phyloP scores from a whole-genome alignment of 2,797 vertebrate species.

The Sebastiscus albofasciatus region DNA sequence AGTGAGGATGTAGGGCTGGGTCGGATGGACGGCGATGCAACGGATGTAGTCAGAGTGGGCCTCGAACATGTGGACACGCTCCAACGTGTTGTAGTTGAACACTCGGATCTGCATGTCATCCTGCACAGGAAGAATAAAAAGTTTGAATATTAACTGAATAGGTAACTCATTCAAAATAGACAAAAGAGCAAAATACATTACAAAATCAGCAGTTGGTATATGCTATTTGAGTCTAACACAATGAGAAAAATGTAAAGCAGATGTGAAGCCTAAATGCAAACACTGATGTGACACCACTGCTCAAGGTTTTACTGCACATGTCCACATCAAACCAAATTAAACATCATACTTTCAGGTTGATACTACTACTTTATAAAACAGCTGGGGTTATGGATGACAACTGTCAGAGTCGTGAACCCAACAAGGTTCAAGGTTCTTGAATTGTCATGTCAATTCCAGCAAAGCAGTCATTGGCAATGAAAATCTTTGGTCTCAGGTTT shows the following conservation, averaged over 20 bases:
- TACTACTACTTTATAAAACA: background rate
- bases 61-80: conserved; percentile 98
- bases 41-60: conserved; percentile 98
- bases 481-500: too few relatives aligned
- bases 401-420: background rate
- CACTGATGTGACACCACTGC: background rate
- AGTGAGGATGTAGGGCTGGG: conserved; percentile 97
- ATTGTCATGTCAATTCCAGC: too few relatives aligned
- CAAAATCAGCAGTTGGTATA: background rate
- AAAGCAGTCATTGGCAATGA: too few relatives aligned
- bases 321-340: background rate
- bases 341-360: background rate
- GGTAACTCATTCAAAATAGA: background rate
- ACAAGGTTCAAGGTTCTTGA: background rate
- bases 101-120: conserved; percentile 99
- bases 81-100: conserved; percentile 98
- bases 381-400: background rate
- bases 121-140: conserved; percentile 66
- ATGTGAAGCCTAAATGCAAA: background rate
- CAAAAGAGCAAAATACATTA: background rate
- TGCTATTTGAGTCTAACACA: background rate
- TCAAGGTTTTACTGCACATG: background rate
- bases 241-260: background rate
- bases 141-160: background rate
- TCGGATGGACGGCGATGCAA: conserved; percentile 98